Evolutionary conservation across 2,888 invertebrate genomes (phyloP), one percentile per base, ranked within the genome.

Genomic region (Bellardia bayeri): DNA sequence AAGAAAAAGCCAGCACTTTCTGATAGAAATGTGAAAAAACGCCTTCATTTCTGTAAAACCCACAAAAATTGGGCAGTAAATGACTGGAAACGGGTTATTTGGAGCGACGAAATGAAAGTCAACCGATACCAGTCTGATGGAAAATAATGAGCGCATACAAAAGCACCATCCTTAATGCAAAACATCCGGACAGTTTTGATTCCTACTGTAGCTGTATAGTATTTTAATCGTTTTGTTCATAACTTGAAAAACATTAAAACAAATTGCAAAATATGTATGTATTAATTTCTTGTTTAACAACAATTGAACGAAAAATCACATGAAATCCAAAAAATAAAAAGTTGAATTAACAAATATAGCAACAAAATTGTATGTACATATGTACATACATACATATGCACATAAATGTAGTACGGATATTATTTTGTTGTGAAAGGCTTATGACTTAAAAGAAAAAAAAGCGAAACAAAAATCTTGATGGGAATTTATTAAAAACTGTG

Each of bases 361-460:
- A 13, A 13, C 23, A 68, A 45, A 45, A 13, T 45, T 23, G 5
- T 2, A 16, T 33, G 33, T 5, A n/a, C n/a, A n/a, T n/a, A 40
- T 5, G 8, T 40, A 64, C 11, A n/a, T n/a, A 40, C 1, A 3
- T 40, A 64, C 11, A 13, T n/a, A 30, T 49, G 9, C 42, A 42
- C 7, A 11, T 11, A 11, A 45, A 45, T 45, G 9, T 37, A 37
- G 3, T 69, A 33, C 49, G 9, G n/a, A 71, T 54, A 71, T 54
- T 71, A 71, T 54, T 37, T 30, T 54, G 49, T 51, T 51, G 37
- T 54, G 45, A 71, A 71, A 71, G 54, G 69, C 69, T 71, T 54
- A 33, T 71, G 69, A 71, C 37, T 37, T 71, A n/a, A 54, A 11
- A 33, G 14, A 37, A 71, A 54, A 30, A 45, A 6, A 42, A 42